Base-by-base conservation (phyloP, 2,888 invertebrate genomes). In the Mycogona germanica region DNA sequence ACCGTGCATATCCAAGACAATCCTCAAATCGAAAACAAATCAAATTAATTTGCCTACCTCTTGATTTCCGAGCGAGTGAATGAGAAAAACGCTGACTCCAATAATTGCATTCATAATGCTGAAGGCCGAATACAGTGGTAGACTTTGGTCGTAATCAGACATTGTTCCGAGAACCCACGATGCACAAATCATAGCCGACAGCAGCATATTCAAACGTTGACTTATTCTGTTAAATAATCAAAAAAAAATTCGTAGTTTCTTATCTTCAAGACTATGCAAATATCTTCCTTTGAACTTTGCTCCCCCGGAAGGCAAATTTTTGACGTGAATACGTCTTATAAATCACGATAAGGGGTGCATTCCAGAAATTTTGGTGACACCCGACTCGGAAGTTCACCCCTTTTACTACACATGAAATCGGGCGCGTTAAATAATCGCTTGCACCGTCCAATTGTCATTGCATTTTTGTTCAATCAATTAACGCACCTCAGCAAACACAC, bases 131-230 rank as follows among this genome's bases (percentile, higher is more conserved):
- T 64, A 65, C 6, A 65, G 59, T 3, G 58, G 55, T n/a, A 65
- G 52, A 47, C 63, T 62, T 53, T 65, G 64, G 21, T 65, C 61
- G 53, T 64, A 63, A 46, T 63, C 63, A 0, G 64, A 61, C 23
- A 64, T 25, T 51, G 61, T 61, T 29, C 65, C 65, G 7, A 63
- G 30, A 40, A 65, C 51, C 58, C 59, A 63, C 17, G 62, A 62
- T 3, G 62, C 51, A 42, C 63, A 59, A 2, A 65, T 62, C 42
- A 65, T 46, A 2, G 62, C 62, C 59, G 64, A 56, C 23, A 65
- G 55, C 42, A 64, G 56, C 41, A 65, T 49, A 47, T 64, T 64
- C 6, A 63, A 61, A 9, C 64, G 56, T 51, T 65, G 64, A 32
- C 62, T 63, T 42, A 65, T 57, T 29, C 61, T 61, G 44, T 3